A percentile compares a stretch with the other conserved stretches of the same genome.
phyloP scores from a whole-genome alignment of 2,888 invertebrate genomes.

The Apotomis betuletana region DNA sequence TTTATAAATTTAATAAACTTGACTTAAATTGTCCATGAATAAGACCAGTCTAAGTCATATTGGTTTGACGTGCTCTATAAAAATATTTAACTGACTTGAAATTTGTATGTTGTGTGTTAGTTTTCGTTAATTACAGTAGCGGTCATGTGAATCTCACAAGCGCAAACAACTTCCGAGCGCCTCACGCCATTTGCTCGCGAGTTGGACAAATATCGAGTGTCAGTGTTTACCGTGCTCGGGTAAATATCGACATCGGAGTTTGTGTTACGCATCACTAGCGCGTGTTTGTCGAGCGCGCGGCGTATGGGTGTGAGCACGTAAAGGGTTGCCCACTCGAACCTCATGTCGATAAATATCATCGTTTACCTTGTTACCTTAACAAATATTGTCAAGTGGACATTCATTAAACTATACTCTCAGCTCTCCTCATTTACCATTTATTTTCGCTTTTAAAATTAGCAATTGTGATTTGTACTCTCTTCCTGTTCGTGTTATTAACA shows the following conservation, averaged over 20 bases:
- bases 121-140: conserved; percentile 74
- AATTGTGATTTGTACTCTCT: conserved; percentile 29
- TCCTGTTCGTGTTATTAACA: conserved; percentile 35
- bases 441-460: conserved; percentile 31
- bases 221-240: conserved; percentile 75
- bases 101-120: conserved; percentile 51
- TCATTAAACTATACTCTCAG: conserved; percentile 52
- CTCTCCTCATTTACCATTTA: conserved; percentile 31
- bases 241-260: conserved; percentile 80
- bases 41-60: conserved; percentile 4
- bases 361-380: conserved; percentile 72
- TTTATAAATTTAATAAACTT: conserved; percentile 12
- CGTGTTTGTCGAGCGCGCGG: conserved; percentile 71
- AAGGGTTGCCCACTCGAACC: conserved; percentile 78
- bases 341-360: conserved; percentile 76
- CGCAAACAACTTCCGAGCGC: conserved; percentile 65
- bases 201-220: conserved; percentile 78
- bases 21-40: conserved; percentile 8
- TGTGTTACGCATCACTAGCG: conserved; percentile 83
- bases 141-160: conserved; percentile 68
- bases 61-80: conserved; percentile 30
- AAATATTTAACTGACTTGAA: conserved; percentile 41
- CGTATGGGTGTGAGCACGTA: conserved; percentile 70
- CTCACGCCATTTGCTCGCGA: conserved; percentile 76
- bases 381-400: conserved; percentile 65